Percentiles rank a stretch among this genome's conserved stretches.
phyloP scores from a whole-genome alignment of 2,888 invertebrate species.

The Stenodema calcarata region DNA sequence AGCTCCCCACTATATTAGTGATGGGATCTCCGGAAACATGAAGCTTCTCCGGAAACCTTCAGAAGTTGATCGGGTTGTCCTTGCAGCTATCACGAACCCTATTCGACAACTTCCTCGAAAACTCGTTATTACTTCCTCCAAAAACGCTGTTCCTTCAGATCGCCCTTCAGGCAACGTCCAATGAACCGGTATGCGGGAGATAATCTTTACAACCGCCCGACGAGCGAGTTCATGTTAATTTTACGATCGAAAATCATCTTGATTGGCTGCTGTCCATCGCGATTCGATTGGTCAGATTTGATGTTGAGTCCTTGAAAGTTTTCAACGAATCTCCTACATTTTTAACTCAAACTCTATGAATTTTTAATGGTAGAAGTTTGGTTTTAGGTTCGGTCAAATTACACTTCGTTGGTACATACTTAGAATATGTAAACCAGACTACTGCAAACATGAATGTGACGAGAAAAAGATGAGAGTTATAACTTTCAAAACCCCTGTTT shows the following conservation, averaged over 20 bases:
- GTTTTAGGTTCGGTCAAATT: no score
- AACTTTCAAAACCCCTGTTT: no score
- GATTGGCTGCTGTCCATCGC: background rate
- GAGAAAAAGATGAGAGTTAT: no score
- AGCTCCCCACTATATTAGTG: background rate
- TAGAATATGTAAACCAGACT: no score
- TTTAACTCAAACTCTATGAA: no score
- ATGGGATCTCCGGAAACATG: background rate
- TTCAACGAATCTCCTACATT: background rate
- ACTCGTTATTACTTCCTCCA: background rate
- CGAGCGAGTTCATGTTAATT: background rate
- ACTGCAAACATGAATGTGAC: no score
- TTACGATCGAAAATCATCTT: background rate
- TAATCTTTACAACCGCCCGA: background rate
- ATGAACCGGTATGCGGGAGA: background rate
- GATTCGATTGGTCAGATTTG: background rate
- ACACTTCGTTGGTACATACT: no score
- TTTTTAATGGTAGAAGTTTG: no score
- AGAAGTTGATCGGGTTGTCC: conserved; percentile 15
- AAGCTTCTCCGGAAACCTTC: background rate
- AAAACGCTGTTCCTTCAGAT: background rate
- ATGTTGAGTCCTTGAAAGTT: background rate
- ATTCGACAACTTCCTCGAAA: background rate
- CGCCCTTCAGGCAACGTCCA: background rate
- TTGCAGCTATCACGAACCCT: conserved; percentile 7